Conservation (phyloP, 30 jellyfish, hydroid and myxozoan species). For the Chrysaora quinquecirrha region DNA sequence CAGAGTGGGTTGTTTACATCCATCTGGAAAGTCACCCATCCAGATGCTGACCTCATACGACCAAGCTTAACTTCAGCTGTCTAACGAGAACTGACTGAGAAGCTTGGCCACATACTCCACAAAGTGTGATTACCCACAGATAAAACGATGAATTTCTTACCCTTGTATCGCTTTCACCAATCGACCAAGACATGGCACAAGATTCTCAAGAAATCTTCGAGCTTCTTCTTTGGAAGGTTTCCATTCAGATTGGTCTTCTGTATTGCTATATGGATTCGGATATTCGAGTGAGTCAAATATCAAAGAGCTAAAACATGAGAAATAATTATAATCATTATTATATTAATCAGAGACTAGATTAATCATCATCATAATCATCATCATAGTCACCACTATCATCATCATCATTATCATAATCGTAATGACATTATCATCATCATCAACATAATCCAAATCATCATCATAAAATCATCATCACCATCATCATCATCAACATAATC, state of each 20-base stretch:
- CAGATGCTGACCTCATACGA: no score
- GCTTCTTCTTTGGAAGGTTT: constrained; percentile 71
- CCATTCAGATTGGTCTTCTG: constrained; percentile 23
- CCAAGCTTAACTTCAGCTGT: no score
- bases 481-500: no score
- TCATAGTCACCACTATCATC: no score
- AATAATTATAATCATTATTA: not conserved
- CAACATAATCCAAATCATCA: no score
- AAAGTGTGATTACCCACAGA: no score
- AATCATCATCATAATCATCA: not conserved
- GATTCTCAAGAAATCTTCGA: constrained; percentile 24
- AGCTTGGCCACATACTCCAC: no score
- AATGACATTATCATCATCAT: not conserved
- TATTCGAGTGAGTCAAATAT: constrained; percentile 74
- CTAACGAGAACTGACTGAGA: no score
- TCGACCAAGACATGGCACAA: constrained; percentile 66
- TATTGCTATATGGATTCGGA: constrained; percentile 76
- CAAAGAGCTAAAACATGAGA: constrained; percentile 55
- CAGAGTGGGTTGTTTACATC: no score
- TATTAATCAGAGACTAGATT: no score
- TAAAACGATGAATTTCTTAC: constrained; percentile 54
- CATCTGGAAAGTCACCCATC: no score
- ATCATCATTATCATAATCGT: not conserved
- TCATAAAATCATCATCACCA: no score
- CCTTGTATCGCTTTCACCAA: constrained; percentile 76